Evolutionary conservation across 2,888 invertebrate species (phyloP).

Genomic region (Agriopis leucophaearia): DNA sequence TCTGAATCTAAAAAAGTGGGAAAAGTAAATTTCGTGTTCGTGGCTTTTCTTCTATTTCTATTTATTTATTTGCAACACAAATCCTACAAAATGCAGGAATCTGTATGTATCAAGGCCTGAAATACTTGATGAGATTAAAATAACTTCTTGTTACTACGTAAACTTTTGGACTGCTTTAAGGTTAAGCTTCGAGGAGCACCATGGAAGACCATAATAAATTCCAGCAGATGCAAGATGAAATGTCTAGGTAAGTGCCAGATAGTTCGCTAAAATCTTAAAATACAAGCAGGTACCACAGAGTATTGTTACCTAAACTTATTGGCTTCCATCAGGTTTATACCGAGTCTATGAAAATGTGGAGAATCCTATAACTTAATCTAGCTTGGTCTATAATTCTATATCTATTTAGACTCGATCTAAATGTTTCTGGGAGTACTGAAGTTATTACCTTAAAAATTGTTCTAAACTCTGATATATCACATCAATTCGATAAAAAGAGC

Average conservation of each 20-base stretch:
- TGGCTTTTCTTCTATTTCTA: neutral
- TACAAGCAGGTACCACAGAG: too few relatives aligned
- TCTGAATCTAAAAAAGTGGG: neutral
- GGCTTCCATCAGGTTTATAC: too few relatives aligned
- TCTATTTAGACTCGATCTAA: too few relatives aligned
- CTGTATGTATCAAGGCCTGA: constrained; percentile 69
- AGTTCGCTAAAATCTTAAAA: too few relatives aligned
- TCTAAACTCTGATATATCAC: too few relatives aligned
- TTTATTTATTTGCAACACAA: neutral
- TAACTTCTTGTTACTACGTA: constrained; percentile 73
- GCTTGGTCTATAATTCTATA: too few relatives aligned
- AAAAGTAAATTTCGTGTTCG: neutral
- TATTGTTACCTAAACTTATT: too few relatives aligned
- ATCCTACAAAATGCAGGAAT: constrained; percentile 54
- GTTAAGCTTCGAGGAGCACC: constrained; percentile 68
- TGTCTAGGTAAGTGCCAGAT: constrained; percentile 89
- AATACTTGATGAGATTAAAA: constrained; percentile 53
- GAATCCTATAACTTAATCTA: too few relatives aligned
- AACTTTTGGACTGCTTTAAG: constrained; percentile 82
- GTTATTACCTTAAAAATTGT: too few relatives aligned
- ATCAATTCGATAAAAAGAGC: too few relatives aligned
- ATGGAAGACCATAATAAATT: constrained; percentile 86
- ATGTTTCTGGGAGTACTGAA: too few relatives aligned
- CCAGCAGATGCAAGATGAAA: constrained; percentile 96
- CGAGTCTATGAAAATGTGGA: too few relatives aligned